Conservation (phyloP, 2,797 vertebrate genomes). For the Hyperoplus lanceolatus region DNA sequence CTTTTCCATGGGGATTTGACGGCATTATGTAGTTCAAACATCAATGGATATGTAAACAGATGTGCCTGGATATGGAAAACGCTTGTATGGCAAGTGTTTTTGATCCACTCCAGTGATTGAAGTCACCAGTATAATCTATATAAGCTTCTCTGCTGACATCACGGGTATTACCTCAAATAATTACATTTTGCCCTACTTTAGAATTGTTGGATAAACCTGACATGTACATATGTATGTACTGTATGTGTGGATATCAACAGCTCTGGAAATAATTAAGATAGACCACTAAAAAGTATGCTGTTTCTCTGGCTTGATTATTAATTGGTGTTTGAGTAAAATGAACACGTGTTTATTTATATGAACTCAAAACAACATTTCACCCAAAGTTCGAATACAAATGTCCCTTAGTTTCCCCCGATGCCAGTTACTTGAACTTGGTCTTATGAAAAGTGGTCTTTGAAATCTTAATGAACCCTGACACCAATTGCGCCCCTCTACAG, state of each 20-base stretch:
- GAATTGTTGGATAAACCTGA: slow-evolving; percentile 36
- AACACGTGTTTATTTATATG: no score
- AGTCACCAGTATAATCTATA: slow-evolving; percentile 62
- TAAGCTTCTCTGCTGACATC: slow-evolving; percentile 58
- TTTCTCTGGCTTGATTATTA: no score
- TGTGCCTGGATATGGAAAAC: slow-evolving; percentile 70
- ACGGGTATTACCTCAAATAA: slow-evolving; percentile 56
- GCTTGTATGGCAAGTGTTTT: slow-evolving; percentile 72
- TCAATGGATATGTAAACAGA: slow-evolving; percentile 75
- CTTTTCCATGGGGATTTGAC: slow-evolving; percentile 73
- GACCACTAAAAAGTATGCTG: no score
- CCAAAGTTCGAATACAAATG: no score
- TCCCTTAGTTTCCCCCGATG: no score
- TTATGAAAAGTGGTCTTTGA: no score
- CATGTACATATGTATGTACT: slow-evolving; percentile 5
- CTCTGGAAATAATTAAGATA: no score
- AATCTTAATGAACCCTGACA: no score
- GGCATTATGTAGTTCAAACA: slow-evolving; percentile 72
- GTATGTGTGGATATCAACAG: slow-evolving; percentile 4
- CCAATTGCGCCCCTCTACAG: no score
- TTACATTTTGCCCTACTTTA: slow-evolving; percentile 53
- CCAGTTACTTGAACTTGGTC: no score
- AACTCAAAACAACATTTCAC: no score
- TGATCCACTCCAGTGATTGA: slow-evolving; percentile 72
- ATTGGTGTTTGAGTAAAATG: no score